These are phyloP conservation scores for Cataglyphis albicans DNA, from an alignment of 2,888 invertebrate genomes.

Conservation along the genomic window DNA sequence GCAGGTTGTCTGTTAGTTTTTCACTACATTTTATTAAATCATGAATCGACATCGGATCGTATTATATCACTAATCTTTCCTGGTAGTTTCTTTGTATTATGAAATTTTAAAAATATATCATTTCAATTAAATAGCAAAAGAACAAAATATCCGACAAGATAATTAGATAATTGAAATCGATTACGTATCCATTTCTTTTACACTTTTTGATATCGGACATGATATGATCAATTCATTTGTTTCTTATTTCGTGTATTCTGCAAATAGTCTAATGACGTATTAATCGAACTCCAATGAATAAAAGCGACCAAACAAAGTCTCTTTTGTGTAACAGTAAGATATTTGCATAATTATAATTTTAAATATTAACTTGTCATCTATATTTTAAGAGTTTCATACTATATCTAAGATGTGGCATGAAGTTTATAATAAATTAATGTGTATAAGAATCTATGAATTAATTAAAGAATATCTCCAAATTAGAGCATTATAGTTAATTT, in stretches of 20 bases:
- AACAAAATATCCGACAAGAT: conserved; percentile 45
- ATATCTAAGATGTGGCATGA: not conserved
- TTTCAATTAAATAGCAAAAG: conserved; percentile 26
- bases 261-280: not conserved
- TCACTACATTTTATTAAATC: conserved; percentile 41
- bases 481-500: not conserved
- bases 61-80: conserved; percentile 37
- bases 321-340: not conserved
- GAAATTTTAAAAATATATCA: conserved; percentile 49
- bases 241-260: not conserved
- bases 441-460: not conserved
- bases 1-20: not conserved
- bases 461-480: not conserved
- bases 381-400: not conserved
- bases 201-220: conserved; percentile 29
- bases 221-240: conserved; percentile 4
- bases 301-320: not conserved
- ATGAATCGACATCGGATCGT: conserved; percentile 21
- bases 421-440: not conserved
- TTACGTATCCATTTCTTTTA: conserved; percentile 27
- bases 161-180: conserved; percentile 53
- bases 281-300: conserved; percentile 1
- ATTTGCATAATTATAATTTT: not conserved
- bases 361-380: not conserved
- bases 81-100: conserved; percentile 39